Evolutionary conservation across 2,888 invertebrate species (phyloP).

Genomic region (Loripinus fragilis): DNA sequence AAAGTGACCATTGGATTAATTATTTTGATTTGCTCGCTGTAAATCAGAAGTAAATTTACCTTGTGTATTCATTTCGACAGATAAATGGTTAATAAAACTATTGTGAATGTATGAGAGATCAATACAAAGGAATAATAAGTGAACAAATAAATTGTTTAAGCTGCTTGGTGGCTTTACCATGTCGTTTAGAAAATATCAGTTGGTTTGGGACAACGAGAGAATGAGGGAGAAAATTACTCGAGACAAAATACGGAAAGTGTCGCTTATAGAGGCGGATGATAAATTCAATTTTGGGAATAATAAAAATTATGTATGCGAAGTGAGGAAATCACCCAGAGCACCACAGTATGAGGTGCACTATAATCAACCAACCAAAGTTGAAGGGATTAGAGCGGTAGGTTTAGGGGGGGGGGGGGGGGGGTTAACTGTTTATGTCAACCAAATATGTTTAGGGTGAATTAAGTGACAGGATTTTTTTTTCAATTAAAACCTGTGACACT

Average conservation of each 20-base stretch:
- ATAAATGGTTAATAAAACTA: not conserved
- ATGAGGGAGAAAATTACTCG: constrained; percentile 34
- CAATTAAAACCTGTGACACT: no score
- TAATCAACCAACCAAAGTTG: constrained; percentile 42
- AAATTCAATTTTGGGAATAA: not conserved
- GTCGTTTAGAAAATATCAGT: constrained; percentile 41
- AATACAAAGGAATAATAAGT: not conserved
- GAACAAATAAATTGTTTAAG: not conserved
- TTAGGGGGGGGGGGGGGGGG: no score
- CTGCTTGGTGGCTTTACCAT: constrained; percentile 17
- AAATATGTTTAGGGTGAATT: no score
- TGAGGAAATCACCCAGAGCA: constrained; percentile 50
- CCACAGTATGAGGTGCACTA: constrained; percentile 55
- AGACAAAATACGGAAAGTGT: constrained; percentile 36
- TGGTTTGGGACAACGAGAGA: constrained; percentile 35
- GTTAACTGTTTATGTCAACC: no score
- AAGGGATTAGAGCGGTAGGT: constrained; percentile 46
- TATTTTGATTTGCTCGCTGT: no score
- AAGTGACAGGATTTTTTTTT: no score
- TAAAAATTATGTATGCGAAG: constrained; percentile 41
- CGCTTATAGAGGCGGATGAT: constrained; percentile 25
- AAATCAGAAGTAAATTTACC: no score
- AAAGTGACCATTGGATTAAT: no score
- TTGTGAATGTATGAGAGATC: constrained; percentile 15
- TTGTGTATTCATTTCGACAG: no score